Evolutionary conservation across 1,140 invertebrate genomes (phyloP).

Genomic region (Trichogramma pretiosum): DNA sequence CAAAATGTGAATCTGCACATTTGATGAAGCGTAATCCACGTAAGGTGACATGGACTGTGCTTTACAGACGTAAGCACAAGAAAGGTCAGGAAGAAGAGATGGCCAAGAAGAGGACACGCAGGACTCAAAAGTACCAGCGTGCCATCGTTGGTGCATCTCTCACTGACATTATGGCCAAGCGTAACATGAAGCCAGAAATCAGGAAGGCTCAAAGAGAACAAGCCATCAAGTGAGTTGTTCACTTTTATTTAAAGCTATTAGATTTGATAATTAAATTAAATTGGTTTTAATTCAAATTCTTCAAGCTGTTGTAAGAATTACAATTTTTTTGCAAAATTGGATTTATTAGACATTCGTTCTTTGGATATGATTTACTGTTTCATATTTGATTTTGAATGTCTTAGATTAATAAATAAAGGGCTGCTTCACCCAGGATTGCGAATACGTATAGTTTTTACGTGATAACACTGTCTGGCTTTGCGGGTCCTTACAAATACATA

Average conservation of each 20-base stretch:
- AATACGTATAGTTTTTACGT: too few species aligned
- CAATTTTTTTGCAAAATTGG: too few species aligned
- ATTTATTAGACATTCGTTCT: too few species aligned
- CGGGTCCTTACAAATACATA: constrained; percentile 32
- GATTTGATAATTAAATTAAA: too few species aligned
- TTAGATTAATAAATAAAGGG: too few species aligned
- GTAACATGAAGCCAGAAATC: constrained; percentile 99
- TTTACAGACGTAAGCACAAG: constrained; percentile 98
- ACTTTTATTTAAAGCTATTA: too few species aligned
- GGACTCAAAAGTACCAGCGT: constrained; percentile 92
- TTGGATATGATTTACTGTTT: too few species aligned
- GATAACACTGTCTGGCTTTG: constrained; percentile 40
- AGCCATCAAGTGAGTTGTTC: constrained; percentile 78
- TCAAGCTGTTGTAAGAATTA: too few species aligned
- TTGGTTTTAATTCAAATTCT: too few species aligned
- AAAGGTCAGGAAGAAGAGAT: constrained; percentile 94
- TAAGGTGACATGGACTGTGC: constrained; percentile 98
- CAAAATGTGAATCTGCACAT: constrained; percentile 92
- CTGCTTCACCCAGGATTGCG: too few species aligned
- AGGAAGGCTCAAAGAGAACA: constrained; percentile 96
- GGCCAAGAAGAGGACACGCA: constrained; percentile 87
- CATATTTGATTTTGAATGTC: too few species aligned
- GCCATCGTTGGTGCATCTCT: constrained; percentile 96
- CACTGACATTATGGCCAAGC: constrained; percentile 95
- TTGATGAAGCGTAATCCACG: constrained; percentile 97